A percentile compares a stretch with the other conserved stretches of the same genome.
Evolutionary conservation across 2,888 invertebrate species (phyloP).

Genomic region (Charanyca ferruginea): DNA sequence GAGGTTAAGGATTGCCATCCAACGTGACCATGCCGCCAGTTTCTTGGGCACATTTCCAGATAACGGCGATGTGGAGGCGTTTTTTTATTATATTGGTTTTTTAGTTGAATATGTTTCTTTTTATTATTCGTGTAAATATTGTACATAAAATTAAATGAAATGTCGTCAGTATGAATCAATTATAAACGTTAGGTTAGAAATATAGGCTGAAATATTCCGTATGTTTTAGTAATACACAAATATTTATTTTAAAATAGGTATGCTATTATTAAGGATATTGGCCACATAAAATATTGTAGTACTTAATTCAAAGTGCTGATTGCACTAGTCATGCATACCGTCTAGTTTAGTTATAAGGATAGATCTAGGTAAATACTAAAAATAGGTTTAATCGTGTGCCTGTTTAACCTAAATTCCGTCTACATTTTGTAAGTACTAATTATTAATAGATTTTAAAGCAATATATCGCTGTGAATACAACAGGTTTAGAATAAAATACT

Average conservation of each 20-base stretch:
- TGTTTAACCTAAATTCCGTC: not conserved
- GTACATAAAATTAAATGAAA: no score
- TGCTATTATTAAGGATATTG: constrained; percentile 32
- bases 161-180: not conserved
- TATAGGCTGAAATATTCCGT: constrained; percentile 1
- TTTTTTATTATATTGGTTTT: no score
- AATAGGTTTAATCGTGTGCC: constrained; percentile 12
- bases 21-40: no score
- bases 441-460: not conserved
- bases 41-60: no score
- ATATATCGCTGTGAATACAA: no score
- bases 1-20: no score
- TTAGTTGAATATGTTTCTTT: no score
- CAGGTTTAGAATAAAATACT: not conserved
- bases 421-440: not conserved
- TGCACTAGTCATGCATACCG: not conserved
- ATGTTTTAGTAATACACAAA: not conserved
- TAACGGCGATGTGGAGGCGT: no score
- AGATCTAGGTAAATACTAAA: constrained; percentile 37
- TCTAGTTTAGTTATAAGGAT: constrained; percentile 39
- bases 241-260: not conserved
- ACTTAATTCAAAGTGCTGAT: not conserved
- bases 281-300: constrained; percentile 10
- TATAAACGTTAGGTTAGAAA: not conserved
- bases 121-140: no score